Evolutionary conservation across 2,113 vertebrate genomes (phyloP).

Genomic region (Muntiacus reevesi): DNA sequence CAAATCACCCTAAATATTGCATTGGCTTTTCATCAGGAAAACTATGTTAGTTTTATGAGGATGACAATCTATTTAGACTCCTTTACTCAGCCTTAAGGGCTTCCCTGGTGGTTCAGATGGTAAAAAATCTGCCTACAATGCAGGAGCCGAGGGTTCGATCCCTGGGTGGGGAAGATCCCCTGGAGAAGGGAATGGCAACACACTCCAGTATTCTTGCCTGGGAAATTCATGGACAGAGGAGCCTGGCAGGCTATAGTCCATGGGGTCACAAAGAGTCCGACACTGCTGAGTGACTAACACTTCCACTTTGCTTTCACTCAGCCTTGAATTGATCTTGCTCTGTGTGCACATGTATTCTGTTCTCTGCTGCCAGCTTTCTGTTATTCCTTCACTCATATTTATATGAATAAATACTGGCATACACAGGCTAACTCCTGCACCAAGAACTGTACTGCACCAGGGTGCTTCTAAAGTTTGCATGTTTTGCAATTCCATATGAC

Average conservation of each 20-base stretch:
- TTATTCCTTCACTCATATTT: not conserved
- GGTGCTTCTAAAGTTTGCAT: slow-evolving; percentile 23
- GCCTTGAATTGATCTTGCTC: not conserved
- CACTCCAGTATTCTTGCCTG: not conserved
- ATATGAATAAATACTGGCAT: not conserved
- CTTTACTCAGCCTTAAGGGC: not conserved
- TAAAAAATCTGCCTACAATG: not conserved
- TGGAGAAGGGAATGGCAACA: not conserved
- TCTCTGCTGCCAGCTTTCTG: not conserved
- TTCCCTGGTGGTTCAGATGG: not conserved
- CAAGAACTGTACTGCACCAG: not conserved
- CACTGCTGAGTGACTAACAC: not conserved
- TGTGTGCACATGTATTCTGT: not conserved
- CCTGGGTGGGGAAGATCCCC: not conserved
- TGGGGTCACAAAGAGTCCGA: not conserved
- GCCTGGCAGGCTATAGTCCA: not conserved
- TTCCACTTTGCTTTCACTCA: not conserved
- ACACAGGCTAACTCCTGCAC: not conserved
- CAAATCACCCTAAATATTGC: not conserved
- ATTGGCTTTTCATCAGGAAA: not conserved
- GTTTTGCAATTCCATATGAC: slow-evolving; percentile 14
- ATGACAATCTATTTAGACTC: not conserved
- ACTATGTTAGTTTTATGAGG: not conserved
- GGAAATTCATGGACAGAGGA: not conserved
- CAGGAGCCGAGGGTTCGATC: not conserved